Evolutionary conservation across 1,140 invertebrate genomes (phyloP).

Genomic region (Coptotermes formosanus): DNA sequence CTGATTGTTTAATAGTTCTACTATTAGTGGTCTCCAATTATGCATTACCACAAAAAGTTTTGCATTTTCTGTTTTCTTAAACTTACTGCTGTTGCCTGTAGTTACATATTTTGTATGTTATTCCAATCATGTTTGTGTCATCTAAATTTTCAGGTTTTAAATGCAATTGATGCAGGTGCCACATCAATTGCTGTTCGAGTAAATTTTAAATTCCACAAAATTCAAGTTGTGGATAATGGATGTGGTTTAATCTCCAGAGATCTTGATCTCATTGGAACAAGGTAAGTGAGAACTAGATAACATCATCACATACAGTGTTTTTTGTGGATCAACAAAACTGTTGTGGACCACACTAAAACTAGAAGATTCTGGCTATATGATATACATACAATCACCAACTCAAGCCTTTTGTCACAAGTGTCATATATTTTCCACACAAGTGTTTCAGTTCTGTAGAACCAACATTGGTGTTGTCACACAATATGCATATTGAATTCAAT

Average conservation of each 20-base stretch:
- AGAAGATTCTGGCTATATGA: no score
- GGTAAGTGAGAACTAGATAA: conserved; percentile 40
- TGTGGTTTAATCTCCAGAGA: conserved; percentile 54
- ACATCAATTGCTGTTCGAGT: conserved; percentile 61
- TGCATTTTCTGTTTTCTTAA: background rate
- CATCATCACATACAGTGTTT: background rate
- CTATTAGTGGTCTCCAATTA: no score
- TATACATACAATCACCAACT: no score
- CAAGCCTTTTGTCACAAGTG: no score
- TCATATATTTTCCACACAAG: no score
- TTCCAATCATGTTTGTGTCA: background rate
- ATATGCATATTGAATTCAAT: no score
- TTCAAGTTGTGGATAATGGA: conserved; percentile 70
- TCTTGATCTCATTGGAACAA: conserved; percentile 54
- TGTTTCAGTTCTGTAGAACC: no score
- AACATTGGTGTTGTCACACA: no score
- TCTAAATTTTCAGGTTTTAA: conserved; percentile 55
- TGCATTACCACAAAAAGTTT: no score
- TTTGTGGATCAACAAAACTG: background rate
- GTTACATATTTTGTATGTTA: background rate
- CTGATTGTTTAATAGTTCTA: no score
- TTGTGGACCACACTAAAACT: no score
- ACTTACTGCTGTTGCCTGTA: background rate
- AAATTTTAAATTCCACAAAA: conserved; percentile 54
- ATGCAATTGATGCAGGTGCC: conserved; percentile 62